Evolutionary conservation across 2,113 vertebrate species (phyloP).

Genomic region (Apodemus sylvaticus): DNA sequence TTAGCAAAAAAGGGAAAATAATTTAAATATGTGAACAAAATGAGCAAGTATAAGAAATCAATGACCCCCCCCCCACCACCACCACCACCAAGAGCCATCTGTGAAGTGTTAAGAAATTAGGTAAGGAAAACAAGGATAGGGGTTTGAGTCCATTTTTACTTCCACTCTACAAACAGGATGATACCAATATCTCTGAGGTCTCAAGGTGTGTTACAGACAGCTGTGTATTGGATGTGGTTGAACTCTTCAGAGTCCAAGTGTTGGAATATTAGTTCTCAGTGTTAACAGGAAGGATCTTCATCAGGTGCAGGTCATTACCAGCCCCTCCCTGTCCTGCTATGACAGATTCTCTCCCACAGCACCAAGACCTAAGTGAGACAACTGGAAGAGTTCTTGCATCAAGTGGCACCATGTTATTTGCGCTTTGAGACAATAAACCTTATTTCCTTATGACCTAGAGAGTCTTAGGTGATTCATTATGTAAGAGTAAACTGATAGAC

Average conservation of each 20-base stretch:
- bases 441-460: background rate
- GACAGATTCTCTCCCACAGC: background rate
- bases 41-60: background rate
- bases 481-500: background rate
- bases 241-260: too few relatives aligned
- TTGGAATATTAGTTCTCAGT: background rate
- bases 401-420: background rate
- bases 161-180: background rate
- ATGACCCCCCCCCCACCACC: fast-evolving
- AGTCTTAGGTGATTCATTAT: background rate
- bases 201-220: background rate
- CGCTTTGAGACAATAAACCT: background rate
- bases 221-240: too few relatives aligned
- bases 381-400: background rate
- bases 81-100: background rate
- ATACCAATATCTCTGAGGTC: background rate
- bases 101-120: background rate
- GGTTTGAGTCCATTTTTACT: background rate
- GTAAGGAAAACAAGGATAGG: background rate
- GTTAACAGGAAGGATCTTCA: background rate
- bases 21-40: background rate
- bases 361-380: background rate
- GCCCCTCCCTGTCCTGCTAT: background rate
- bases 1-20: background rate
- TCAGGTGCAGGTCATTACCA: background rate